Evolutionary conservation across 2,888 invertebrate genomes (phyloP).

Genomic region (Drosophila merina): DNA sequence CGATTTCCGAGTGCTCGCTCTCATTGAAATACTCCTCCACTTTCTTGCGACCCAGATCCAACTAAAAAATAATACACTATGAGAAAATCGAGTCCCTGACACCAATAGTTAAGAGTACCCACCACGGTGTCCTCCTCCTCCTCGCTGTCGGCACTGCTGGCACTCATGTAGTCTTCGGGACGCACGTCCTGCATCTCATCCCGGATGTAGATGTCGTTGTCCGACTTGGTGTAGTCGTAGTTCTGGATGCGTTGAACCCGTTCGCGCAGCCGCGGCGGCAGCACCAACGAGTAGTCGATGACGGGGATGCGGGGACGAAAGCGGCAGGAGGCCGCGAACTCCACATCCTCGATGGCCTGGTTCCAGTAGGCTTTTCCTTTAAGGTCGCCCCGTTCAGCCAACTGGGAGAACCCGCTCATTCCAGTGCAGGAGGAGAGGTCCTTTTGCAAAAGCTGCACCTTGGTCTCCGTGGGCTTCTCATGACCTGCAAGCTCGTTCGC

Average conservation of each 20-base stretch:
- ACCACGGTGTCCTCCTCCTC: slow-evolving; percentile 48
- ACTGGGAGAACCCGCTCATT: slow-evolving; percentile 50
- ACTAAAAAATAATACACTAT: not conserved
- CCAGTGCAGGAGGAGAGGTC: slow-evolving; percentile 40
- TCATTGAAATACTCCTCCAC: slow-evolving; percentile 71
- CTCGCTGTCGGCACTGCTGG: slow-evolving; percentile 50
- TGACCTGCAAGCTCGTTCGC: not conserved
- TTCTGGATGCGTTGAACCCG: slow-evolving; percentile 79
- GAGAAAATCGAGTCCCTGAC: not conserved
- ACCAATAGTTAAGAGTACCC: not conserved
- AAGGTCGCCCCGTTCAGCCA: slow-evolving; percentile 42
- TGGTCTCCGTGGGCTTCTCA: slow-evolving; percentile 13
- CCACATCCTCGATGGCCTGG: slow-evolving; percentile 76
- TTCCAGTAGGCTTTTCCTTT: slow-evolving; percentile 75
- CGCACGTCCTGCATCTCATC: slow-evolving; percentile 62
- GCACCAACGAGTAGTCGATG: slow-evolving; percentile 77
- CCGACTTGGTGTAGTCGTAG: slow-evolving; percentile 75
- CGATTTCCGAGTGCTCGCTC: slow-evolving; percentile 80
- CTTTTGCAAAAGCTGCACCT: slow-evolving; percentile 19
- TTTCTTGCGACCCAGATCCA: slow-evolving; percentile 37
- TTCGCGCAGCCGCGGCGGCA: slow-evolving; percentile 75
- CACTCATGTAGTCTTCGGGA: slow-evolving; percentile 50
- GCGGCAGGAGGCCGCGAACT: slow-evolving; percentile 58
- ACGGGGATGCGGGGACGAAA: slow-evolving; percentile 57
- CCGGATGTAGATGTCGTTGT: slow-evolving; percentile 70